A percentile compares a stretch with the other conserved stretches of the same genome.
phyloP scores from a whole-genome alignment of 2,888 invertebrate species.

The Autographa pulchrina region DNA sequence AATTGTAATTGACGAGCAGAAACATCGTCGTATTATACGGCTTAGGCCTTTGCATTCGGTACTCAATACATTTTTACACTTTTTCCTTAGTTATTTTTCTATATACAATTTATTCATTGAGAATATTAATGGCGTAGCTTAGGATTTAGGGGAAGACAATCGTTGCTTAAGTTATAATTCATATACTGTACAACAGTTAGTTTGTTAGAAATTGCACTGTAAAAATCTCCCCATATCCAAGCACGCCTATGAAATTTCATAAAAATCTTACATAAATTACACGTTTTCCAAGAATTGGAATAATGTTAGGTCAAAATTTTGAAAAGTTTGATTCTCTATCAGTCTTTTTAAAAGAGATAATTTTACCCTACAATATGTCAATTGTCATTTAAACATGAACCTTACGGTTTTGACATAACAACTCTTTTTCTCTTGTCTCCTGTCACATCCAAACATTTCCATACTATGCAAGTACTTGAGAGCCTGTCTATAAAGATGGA shows the following conservation, averaged over 20 bases:
- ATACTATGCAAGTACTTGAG: conserved; percentile 4
- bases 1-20: conserved; percentile 3
- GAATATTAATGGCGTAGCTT: conserved; percentile 17
- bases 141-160: conserved; percentile 14
- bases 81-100: conserved; percentile 18
- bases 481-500: not conserved
- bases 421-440: not conserved
- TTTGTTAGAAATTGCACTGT: not conserved
- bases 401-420: not conserved
- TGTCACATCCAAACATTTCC: not conserved
- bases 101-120: conserved; percentile 14
- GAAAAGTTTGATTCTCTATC: conserved; percentile 43
- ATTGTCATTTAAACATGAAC: not conserved
- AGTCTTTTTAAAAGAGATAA: conserved; percentile 53
- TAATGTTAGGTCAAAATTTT: conserved; percentile 30
- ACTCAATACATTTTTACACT: conserved; percentile 20
- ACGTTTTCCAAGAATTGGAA: conserved; percentile 1
- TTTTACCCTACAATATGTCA: conserved; percentile 13
- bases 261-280: conserved; percentile 19
- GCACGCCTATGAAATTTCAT: conserved; percentile 14
- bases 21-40: not conserved
- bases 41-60: not conserved
- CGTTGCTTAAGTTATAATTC: not conserved
- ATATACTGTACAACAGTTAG: not conserved
- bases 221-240: conserved; percentile 18